phyloP scores from a whole-genome alignment of 2,888 invertebrate genomes.

The Drosophila merina region DNA sequence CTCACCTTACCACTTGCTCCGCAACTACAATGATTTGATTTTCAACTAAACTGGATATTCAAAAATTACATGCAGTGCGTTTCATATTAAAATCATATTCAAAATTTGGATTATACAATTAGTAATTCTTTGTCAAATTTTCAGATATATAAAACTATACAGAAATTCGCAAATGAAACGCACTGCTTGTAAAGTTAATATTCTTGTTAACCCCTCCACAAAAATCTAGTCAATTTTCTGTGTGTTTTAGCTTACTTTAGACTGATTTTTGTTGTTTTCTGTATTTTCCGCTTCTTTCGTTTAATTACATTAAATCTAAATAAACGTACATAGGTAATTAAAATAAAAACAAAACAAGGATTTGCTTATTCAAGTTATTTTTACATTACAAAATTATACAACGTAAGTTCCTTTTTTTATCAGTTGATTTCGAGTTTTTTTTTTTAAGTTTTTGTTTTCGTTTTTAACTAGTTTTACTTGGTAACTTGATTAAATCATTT shows the following conservation, averaged over 20 bases:
- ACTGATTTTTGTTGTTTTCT: slow-evolving; percentile 52
- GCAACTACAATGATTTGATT: slow-evolving; percentile 96
- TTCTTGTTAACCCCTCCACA: background rate
- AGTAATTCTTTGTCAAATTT: background rate
- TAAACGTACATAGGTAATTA: slow-evolving; percentile 61
- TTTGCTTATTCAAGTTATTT: slow-evolving; percentile 64
- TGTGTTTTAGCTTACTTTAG: slow-evolving; percentile 44
- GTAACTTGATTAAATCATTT: slow-evolving; percentile 81
- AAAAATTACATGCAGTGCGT: background rate
- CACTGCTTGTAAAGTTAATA: background rate
- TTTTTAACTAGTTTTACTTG: slow-evolving; percentile 61
- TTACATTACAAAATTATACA: slow-evolving; percentile 66
- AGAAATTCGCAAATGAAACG: background rate
- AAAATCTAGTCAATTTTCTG: slow-evolving; percentile 39
- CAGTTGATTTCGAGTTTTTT: slow-evolving; percentile 32
- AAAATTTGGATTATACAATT: background rate
- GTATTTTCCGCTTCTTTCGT: slow-evolving; percentile 71
- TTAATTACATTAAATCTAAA: slow-evolving; percentile 84
- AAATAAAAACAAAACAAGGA: slow-evolving; percentile 53
- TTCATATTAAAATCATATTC: background rate
- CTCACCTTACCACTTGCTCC: slow-evolving; percentile 95
- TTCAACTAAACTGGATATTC: slow-evolving; percentile 89
- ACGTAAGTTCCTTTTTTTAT: slow-evolving; percentile 37
- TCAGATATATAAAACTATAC: too few relatives aligned
- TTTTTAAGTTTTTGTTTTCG: slow-evolving; percentile 24